Base-by-base conservation (phyloP, 2,797 vertebrate species). In the Hephaestus fuliginosus region DNA sequence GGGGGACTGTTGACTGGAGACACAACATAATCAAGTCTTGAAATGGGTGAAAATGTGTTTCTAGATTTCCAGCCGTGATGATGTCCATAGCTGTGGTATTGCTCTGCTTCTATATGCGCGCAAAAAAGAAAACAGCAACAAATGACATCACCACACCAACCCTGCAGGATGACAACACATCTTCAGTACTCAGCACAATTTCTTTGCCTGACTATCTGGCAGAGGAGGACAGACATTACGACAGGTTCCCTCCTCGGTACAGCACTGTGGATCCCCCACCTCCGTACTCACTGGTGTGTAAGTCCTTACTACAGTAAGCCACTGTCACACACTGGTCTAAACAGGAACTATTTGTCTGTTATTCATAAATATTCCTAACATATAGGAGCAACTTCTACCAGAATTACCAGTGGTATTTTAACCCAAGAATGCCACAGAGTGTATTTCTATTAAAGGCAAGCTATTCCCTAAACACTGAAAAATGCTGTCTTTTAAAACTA, bases 241-340 rank as follows among this genome's bases (percentile, higher is more conserved):
- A 77, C 55, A 78, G 11, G n/a, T 22, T 66, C 2, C 92, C 92
- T 60, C 86, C 92, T 12, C 85, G 76, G 17, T 91, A 93, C 84
- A 90, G 88, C 77, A 36, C 74, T 0, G 60, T 90, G 52, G 90
- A 85, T 1, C 80, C 14, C 18, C 92, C 93, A 3, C 94, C 94
- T 2, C 89, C 93, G 2, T 95, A 95, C 80, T 78, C 85, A 49
- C 86, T 92, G 92, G 94, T 95, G 80, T 2, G 71, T 68, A 18
- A 49, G 11, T 18, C n/a, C 14, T 36, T 11, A 3, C 7, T 39
- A n/a, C 25, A 60, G 18, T 33, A 18, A 56, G 14, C 2, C 43
- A 43, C 43, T 7, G 13, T 39, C 60, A 48, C 1, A 61, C 17
- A 73, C 58, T 56, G 0, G 65, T 48, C 3, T 41, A 30, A 10